Conservation (phyloP, 2,113 vertebrate species). For the Erinaceus europaeus region DNA sequence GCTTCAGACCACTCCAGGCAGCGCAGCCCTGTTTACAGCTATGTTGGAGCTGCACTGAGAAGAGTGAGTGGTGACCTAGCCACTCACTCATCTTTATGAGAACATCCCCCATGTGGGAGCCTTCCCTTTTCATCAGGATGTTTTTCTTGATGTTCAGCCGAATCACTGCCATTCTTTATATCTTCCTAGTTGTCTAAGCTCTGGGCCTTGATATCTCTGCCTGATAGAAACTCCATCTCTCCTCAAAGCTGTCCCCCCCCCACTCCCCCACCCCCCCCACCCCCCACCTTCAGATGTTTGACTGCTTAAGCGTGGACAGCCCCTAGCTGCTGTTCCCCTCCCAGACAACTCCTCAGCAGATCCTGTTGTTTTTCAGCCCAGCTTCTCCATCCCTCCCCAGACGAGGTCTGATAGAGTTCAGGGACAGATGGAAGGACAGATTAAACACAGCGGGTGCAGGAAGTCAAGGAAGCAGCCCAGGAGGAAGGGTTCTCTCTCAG, state of each 20-base stretch:
- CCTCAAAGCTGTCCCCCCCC: constrained; percentile 35
- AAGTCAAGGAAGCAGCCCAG: not conserved
- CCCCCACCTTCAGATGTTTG: constrained; percentile 36
- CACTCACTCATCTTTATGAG: constrained; percentile 68
- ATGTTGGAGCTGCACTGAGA: not conserved
- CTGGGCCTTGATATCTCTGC: constrained; percentile 48
- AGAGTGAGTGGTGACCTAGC: constrained; percentile 41
- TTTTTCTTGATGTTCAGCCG: constrained; percentile 76
- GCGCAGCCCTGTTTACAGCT: constrained; percentile 3
- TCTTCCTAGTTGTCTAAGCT: constrained; percentile 66
- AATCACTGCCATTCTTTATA: constrained; percentile 69
- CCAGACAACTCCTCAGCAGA: not conserved
- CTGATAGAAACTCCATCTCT: constrained; percentile 55
- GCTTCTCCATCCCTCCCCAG: not conserved
- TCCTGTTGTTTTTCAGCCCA: constrained; percentile 22
- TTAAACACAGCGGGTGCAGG: constrained; percentile 17
- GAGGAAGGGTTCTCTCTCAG: not conserved
- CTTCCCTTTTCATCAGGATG: constrained; percentile 74
- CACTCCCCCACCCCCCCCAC: too few relatives aligned
- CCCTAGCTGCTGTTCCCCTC: not conserved
- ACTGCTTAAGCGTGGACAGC: constrained; percentile 62
- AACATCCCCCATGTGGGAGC: constrained; percentile 64
- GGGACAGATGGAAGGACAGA: constrained; percentile 36
- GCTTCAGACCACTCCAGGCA: not conserved
- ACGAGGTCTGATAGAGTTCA: constrained; percentile 47